These are phyloP conservation scores for Acheta domesticus DNA, from an alignment of 2,888 invertebrate species.

Conservation along the genomic window DNA sequence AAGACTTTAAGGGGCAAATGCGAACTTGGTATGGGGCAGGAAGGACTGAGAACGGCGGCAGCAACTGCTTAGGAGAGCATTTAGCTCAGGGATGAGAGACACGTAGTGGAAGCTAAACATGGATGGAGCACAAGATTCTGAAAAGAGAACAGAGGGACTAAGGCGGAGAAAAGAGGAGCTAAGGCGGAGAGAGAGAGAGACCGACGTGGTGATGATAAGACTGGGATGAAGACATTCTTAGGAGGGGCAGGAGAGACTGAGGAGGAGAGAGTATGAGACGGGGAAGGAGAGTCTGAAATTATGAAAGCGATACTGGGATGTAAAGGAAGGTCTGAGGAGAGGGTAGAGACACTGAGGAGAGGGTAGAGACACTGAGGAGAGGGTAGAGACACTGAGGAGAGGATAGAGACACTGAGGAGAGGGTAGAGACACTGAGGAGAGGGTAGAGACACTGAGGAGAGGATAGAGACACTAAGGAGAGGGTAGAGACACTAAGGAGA, in stretches of 20 bases:
- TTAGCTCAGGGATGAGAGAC: constrained; percentile 21
- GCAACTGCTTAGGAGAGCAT: not conserved
- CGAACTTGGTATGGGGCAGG: no score
- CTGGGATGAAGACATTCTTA: not conserved
- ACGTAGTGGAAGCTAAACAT: constrained; percentile 25
- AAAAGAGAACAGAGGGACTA: not conserved
- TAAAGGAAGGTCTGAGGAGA: not conserved
- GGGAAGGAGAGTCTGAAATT: not conserved
- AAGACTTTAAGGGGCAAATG: no score
- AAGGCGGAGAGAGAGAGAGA: not conserved
- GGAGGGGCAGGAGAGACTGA: not conserved
- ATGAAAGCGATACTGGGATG: not conserved
- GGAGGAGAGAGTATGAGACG: not conserved
- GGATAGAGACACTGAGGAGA: not conserved
- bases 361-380: not conserved
- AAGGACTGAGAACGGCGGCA: no score
- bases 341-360: not conserved
- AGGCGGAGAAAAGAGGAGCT: not conserved
- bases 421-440: no score
- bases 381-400: no score
- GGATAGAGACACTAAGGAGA: no score
- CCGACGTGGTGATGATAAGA: no score
- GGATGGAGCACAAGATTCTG: constrained; percentile 24
- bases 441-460: not conserved
- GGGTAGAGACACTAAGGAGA: not conserved